phyloP scores from a whole-genome alignment of 2,797 vertebrate genomes.

The Epinephelus malabaricus region DNA sequence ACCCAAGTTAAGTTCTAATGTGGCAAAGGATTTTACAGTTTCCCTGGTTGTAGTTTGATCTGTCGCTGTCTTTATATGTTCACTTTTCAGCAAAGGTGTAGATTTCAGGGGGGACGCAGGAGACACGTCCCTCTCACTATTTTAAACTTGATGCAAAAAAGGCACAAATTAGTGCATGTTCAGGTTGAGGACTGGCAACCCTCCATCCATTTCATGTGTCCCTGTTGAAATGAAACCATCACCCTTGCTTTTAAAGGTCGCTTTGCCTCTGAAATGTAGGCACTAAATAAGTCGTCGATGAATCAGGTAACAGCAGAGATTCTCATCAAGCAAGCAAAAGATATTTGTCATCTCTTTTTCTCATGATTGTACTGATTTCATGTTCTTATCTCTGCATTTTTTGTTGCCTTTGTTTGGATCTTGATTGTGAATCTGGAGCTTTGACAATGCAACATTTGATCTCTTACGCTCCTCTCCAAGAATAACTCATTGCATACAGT shows the following conservation, averaged over 20 bases:
- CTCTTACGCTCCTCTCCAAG: conserved; percentile 1
- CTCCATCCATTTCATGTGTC: no score
- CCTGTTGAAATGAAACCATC: no score
- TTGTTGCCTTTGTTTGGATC: conserved; percentile 2
- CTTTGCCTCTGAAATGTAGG: background rate
- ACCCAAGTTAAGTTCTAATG: background rate
- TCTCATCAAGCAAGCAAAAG: background rate
- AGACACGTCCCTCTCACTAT: no score
- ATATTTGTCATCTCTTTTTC: background rate
- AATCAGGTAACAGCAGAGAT: background rate
- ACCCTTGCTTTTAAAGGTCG: background rate
- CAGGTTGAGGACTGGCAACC: no score
- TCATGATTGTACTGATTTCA: background rate
- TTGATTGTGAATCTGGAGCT: conserved; percentile 5
- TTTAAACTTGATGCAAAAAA: no score
- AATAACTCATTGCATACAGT: background rate
- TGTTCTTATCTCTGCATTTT: background rate
- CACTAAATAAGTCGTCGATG: background rate
- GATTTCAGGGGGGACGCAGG: no score
- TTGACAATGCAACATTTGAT: conserved; percentile 12
- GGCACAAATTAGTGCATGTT: no score
- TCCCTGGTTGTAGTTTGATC: background rate
- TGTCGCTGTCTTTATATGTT: conserved; percentile 3
- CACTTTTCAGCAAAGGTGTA: background rate
- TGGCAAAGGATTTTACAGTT: background rate